Evolutionary conservation across 2,113 vertebrate genomes (phyloP), one percentile per base, ranked within the genome.

Genomic region (Pundamilia nyererei): DNA sequence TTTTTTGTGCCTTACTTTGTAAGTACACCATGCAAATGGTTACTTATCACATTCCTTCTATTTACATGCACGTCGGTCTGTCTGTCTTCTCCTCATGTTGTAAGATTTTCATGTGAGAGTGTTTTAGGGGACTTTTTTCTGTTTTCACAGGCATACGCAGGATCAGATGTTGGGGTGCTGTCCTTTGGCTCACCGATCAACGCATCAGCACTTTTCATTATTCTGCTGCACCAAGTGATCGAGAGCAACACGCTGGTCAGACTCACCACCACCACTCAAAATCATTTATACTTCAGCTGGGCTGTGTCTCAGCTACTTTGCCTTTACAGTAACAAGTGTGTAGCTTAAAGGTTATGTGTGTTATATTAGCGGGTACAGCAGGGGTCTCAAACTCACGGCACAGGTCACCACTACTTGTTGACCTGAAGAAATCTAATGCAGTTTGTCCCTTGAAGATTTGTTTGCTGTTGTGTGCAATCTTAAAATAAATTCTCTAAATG

Each of bases 1-100:
- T 99, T 99, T 96, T 99, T 99, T 17, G 87, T 99, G 26, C 98
- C 98, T 19, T 99, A 99, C 83, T 96, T 97, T 92, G 98, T 99
- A 94, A 98, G 98, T 93, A 58, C 10, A 21, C 33, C 33, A 17
- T 77, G 70, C 35, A 9, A 13, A 1, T 26, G 1, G 4, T 75
- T 0, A 47, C 45, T 19, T 49, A 17, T 38, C 6, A 3, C 4
- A 5, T n/a, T 47, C 6, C 31, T 80, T 26, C 5, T 60, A 5
- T 14, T 62, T 19, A 8, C 24, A 11, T 49, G 40, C 6, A 15
- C 0, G 54, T 13, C 15, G 0, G 29, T 7, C 38, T 45, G 21
- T 26, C 26, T 26, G 15, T 29, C 1, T 29, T 45, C 11, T 80
- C 0, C 77, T 6, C 1, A 5, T 68, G 58, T 35, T 62, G 9